Conservation (phyloP, 2,888 invertebrate species). For the Leptinotarsa juncta region DNA sequence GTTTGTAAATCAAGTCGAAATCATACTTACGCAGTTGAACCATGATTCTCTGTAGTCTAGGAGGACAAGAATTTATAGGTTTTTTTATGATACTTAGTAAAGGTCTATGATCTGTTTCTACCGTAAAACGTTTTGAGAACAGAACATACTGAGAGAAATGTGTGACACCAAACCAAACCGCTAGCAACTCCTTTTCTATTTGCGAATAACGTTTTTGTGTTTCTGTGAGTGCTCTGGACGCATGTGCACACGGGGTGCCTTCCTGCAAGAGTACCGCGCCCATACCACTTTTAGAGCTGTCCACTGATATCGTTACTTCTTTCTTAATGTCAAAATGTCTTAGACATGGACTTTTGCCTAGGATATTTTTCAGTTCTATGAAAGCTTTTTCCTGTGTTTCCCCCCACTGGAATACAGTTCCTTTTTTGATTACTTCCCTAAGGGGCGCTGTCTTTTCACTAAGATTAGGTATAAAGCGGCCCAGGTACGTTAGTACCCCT, state of each 20-base stretch:
- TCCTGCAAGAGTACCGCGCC: slow-evolving; percentile 41
- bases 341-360: slow-evolving; percentile 51
- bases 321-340: slow-evolving; percentile 39
- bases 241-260: slow-evolving; percentile 50
- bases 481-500: slow-evolving; percentile 47
- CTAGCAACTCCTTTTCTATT: slow-evolving; percentile 40
- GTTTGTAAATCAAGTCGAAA: slow-evolving; percentile 36
- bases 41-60: slow-evolving; percentile 37
- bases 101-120: slow-evolving; percentile 42
- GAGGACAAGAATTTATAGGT: slow-evolving; percentile 31
- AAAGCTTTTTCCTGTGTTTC: slow-evolving; percentile 36
- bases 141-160: no score
- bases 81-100: slow-evolving; percentile 36
- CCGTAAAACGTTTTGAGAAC: no score
- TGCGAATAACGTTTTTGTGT: slow-evolving; percentile 34
- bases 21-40: slow-evolving; percentile 36
- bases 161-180: slow-evolving; percentile 48
- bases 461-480: slow-evolving; percentile 48
- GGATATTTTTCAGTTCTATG: slow-evolving; percentile 35
- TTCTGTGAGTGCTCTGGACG: slow-evolving; percentile 32
- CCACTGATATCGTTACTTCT: slow-evolving; percentile 41
- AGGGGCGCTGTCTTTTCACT: slow-evolving; percentile 41
- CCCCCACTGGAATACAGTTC: slow-evolving; percentile 40
- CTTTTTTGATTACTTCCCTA: slow-evolving; percentile 44
- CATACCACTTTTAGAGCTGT: slow-evolving; percentile 42